Percentiles rank a stretch among this genome's conserved stretches.
phyloP scores from a whole-genome alignment of 2,888 invertebrate genomes.

The Rhogogaster chlorosoma region DNA sequence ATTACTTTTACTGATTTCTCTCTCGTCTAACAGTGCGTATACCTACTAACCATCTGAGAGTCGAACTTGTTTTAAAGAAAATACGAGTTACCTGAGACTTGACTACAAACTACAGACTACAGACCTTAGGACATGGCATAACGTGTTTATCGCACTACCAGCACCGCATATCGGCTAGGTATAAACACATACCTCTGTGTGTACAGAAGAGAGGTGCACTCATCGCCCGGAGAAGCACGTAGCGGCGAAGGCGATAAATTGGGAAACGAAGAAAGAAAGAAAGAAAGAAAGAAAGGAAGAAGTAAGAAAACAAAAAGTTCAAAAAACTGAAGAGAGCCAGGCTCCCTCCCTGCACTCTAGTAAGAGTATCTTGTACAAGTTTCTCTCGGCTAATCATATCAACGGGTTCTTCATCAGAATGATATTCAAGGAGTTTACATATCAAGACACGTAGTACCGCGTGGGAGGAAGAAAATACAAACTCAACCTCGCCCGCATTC shows the following conservation, averaged over 20 bases:
- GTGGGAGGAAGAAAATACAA: conserved; percentile 48
- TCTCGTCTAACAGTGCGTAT: not conserved
- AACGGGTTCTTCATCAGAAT: conserved; percentile 18
- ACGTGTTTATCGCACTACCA: conserved; percentile 32
- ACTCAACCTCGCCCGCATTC: conserved; percentile 48
- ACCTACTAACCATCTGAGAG: not conserved
- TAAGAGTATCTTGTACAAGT: not conserved
- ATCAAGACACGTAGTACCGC: not conserved
- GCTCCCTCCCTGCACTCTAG: not conserved
- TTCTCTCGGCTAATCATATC: conserved; percentile 25
- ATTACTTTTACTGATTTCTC: conserved; percentile 43
- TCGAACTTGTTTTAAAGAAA: not conserved
- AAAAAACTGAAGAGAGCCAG: not conserved
- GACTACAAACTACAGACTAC: not conserved
- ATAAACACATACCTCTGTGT: not conserved
- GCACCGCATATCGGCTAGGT: not conserved
- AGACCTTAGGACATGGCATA: not conserved
- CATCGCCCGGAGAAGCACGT: not conserved
- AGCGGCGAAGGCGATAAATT: not conserved
- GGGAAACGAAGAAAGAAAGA: conserved; percentile 1
- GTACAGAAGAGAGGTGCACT: not conserved
- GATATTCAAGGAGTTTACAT: conserved; percentile 17
- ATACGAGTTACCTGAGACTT: conserved; percentile 26
- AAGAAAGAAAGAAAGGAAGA: conserved; percentile 27
- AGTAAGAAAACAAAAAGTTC: conserved; percentile 48